Evolutionary conservation across 2,888 invertebrate genomes (phyloP).

Genomic region (Perithous albicinctus): DNA sequence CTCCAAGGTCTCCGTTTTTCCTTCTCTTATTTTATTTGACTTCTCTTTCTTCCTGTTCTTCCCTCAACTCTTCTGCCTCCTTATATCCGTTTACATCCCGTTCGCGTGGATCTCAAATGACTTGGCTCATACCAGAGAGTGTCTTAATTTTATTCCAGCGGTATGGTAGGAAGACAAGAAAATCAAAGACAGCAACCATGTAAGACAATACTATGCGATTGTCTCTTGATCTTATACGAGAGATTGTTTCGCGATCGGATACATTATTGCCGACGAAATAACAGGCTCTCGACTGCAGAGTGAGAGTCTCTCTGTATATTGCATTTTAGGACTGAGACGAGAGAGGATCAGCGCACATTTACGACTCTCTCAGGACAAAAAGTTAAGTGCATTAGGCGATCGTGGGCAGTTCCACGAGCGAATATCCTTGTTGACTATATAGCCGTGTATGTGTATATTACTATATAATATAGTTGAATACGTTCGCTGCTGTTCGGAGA

Average conservation of each 20-base stretch:
- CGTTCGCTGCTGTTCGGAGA: slow-evolving; percentile 30
- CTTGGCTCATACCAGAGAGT: slow-evolving; percentile 3
- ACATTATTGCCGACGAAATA: slow-evolving; percentile 54
- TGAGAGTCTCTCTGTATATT: slow-evolving; percentile 25
- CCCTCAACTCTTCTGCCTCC: background rate
- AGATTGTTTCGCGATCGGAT: slow-evolving; percentile 43
- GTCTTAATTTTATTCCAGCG: slow-evolving; percentile 37
- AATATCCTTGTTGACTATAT: slow-evolving; percentile 37
- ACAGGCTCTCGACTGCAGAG: background rate
- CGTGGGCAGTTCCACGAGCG: slow-evolving; percentile 56
- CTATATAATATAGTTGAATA: slow-evolving; percentile 1
- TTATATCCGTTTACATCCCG: slow-evolving; percentile 46
- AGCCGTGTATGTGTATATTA: background rate
- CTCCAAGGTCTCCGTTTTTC: slow-evolving; percentile 14
- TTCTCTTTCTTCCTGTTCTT: background rate
- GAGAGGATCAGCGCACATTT: slow-evolving; percentile 53
- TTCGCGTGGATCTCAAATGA: slow-evolving; percentile 42
- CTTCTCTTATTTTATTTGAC: background rate
- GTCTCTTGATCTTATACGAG: background rate
- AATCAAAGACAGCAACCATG: slow-evolving; percentile 6
- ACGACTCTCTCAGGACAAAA: slow-evolving; percentile 58
- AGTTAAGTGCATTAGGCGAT: slow-evolving; percentile 66
- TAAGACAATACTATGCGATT: slow-evolving; percentile 37
- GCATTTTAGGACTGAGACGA: slow-evolving; percentile 17
- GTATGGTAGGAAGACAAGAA: background rate